These are phyloP conservation scores for Nymphicus hollandicus DNA, from an alignment of 2,113 vertebrate genomes.

Conservation along the genomic window DNA sequence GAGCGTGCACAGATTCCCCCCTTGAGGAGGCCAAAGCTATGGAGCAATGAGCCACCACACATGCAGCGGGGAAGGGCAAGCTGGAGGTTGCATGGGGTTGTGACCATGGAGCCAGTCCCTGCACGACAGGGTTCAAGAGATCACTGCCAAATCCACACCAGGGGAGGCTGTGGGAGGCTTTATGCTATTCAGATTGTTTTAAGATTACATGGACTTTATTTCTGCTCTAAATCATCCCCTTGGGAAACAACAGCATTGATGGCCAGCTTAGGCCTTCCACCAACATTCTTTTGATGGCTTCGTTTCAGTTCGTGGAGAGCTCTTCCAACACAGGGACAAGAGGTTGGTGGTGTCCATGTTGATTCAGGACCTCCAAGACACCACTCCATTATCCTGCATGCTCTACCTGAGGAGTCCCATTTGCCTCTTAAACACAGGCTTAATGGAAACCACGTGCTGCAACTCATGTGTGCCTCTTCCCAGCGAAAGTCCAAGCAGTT, in stretches of 20 bases:
- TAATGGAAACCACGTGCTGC: background rate
- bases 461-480: background rate
- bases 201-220: background rate
- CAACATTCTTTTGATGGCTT: background rate
- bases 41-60: background rate
- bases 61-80: background rate
- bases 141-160: background rate
- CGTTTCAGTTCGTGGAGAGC: background rate
- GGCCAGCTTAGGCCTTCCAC: background rate
- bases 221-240: background rate
- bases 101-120: rapidly evolving
- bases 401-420: background rate
- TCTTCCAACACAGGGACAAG: background rate
- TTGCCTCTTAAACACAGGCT: background rate
- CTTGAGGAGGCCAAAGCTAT: background rate
- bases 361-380: background rate
- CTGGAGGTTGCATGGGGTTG: background rate
- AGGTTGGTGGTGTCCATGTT: background rate
- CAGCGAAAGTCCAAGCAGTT: background rate
- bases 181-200: background rate
- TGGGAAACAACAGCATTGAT: background rate
- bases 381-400: background rate
- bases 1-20: background rate
- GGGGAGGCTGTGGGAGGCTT: background rate
- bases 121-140: background rate